Percentiles rank a stretch among this genome's conserved stretches.
These are phyloP conservation scores for Pempheris klunzingeri DNA, from an alignment of 2,797 vertebrate species.

Conservation along the genomic window DNA sequence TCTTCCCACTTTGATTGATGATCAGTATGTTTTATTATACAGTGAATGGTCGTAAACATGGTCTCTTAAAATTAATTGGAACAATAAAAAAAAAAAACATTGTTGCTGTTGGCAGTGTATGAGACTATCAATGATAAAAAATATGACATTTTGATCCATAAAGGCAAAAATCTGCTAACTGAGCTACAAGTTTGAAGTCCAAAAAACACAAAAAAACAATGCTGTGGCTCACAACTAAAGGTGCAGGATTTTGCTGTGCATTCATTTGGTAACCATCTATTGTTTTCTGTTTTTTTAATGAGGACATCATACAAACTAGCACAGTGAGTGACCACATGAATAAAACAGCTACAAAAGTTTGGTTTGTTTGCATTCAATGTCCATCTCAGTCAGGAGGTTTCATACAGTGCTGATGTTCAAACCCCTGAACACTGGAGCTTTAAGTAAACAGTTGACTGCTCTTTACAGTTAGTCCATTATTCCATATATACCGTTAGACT, in stretches of 20 bases:
- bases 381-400: conserved; percentile 89
- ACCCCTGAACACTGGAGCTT: conserved; percentile 89
- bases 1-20: conserved; percentile 22
- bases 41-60: conserved; percentile 92
- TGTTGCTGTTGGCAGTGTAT: conserved; percentile 88
- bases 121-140: conserved; percentile 90
- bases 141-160: conserved; percentile 88
- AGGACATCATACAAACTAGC: conserved; percentile 93
- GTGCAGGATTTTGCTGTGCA: conserved; percentile 86
- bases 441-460: conserved; percentile 96
- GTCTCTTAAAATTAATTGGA: conserved; percentile 89
- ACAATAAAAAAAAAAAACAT: conserved; percentile 87
- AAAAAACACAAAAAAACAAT: conserved; percentile 68
- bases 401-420: conserved; percentile 89
- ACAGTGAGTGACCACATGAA: conserved; percentile 89
- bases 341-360: conserved; percentile 91
- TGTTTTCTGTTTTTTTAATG: conserved; percentile 83
- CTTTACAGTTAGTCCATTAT: conserved; percentile 85
- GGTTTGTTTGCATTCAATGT: conserved; percentile 91
- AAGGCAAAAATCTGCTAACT: conserved; percentile 87
- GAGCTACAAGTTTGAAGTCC: conserved; percentile 81
- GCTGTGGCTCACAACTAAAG: conserved; percentile 77
- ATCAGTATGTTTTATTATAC: conserved; percentile 82
- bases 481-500: conserved; percentile 83
- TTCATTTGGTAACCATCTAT: conserved; percentile 90